phyloP scores from a whole-genome alignment of 1,140 invertebrate species.

The Helicoverpa zea region DNA sequence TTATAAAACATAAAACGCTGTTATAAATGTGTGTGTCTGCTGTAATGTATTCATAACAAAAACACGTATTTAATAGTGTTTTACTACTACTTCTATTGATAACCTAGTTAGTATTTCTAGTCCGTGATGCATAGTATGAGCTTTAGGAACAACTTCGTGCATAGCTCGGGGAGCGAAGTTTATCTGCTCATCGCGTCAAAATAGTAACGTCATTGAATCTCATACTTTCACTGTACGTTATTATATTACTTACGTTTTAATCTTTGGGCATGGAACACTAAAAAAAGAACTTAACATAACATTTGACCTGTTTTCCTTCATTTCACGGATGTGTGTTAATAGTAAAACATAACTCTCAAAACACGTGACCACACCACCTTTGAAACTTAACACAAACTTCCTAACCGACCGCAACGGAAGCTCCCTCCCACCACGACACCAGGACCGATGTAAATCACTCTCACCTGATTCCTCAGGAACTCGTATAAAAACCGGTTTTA shows the following conservation, averaged over 20 bases:
- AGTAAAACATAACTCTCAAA: not conserved
- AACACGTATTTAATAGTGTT: too few species aligned
- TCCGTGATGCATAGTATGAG: not conserved
- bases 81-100: too few species aligned
- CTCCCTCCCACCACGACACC: not conserved
- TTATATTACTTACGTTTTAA: not conserved
- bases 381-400: not conserved
- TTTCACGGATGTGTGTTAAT: not conserved
- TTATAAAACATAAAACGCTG: too few species aligned
- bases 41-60: too few species aligned
- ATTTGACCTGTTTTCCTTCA: not conserved
- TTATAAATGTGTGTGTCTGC: too few species aligned
- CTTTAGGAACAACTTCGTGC: slow-evolving; percentile 1
- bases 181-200: not conserved
- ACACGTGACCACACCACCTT: not conserved
- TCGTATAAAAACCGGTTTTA: slow-evolving; percentile 31
- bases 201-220: not conserved
- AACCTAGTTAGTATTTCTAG: not conserved
- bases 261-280: too few species aligned
- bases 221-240: not conserved
- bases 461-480: slow-evolving; percentile 33
- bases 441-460: slow-evolving; percentile 37
- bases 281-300: too few species aligned
- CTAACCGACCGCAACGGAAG: slow-evolving; percentile 1
- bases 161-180: not conserved